phyloP scores from a whole-genome alignment of 2,888 invertebrate genomes.

The Epicampocera succincta region DNA sequence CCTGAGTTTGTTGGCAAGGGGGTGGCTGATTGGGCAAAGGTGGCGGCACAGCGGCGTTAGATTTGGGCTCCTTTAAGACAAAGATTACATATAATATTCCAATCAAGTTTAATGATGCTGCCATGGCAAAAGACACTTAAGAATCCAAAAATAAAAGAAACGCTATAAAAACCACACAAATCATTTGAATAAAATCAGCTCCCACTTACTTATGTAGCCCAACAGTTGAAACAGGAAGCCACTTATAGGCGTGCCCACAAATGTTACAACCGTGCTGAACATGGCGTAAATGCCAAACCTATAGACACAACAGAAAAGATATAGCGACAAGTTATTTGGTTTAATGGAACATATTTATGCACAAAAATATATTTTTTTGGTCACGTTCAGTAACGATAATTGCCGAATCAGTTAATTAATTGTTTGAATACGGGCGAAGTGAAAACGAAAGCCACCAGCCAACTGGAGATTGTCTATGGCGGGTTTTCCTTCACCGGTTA shows the following conservation, averaged over 20 bases:
- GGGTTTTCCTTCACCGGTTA: no score
- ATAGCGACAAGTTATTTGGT: no score
- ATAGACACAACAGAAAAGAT: no score
- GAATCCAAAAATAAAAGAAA: not conserved
- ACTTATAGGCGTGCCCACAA: constrained; percentile 78
- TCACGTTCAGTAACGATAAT: no score
- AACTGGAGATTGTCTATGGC: no score
- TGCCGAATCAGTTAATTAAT: no score
- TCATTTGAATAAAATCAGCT: no score
- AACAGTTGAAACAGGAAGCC: constrained; percentile 77
- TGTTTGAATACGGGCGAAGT: no score
- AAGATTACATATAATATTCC: constrained; percentile 80
- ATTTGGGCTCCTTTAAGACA: constrained; percentile 77
- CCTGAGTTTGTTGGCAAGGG: constrained; percentile 59
- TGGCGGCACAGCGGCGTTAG: constrained; percentile 61
- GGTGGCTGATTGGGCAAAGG: constrained; percentile 70
- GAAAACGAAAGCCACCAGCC: no score
- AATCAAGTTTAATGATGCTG: constrained; percentile 77
- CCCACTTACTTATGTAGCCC: constrained; percentile 78
- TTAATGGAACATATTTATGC: no score
- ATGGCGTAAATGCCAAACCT: constrained; percentile 81
- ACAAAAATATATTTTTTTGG: no score
- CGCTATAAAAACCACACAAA: no score
- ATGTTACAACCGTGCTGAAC: constrained; percentile 78
- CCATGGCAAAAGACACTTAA: constrained; percentile 79